Conservation (phyloP, 2,113 vertebrate genomes). For the Lanius collurio region DNA sequence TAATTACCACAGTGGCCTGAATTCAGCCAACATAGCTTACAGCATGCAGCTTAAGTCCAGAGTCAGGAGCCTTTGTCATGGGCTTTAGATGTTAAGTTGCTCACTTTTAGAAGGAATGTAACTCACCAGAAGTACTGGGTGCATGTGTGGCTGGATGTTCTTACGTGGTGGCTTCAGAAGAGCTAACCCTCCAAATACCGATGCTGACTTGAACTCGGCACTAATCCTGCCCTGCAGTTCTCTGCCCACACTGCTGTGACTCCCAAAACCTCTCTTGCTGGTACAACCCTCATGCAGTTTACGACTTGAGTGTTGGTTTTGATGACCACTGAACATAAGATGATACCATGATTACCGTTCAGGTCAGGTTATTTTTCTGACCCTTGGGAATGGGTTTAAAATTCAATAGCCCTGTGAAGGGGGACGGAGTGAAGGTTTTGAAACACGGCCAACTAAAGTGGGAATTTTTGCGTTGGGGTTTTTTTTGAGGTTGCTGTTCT, state of each 20-base stretch:
- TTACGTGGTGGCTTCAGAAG: neutral
- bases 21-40: neutral
- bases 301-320: neutral
- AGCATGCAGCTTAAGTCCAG: neutral
- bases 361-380: neutral
- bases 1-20: neutral
- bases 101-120: neutral
- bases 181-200: neutral
- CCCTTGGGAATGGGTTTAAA: neutral
- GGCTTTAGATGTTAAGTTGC: neutral
- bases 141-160: neutral
- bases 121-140: neutral
- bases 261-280: neutral
- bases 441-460: neutral
- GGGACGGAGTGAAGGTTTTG: neutral
- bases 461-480: neutral
- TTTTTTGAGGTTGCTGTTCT: neutral
- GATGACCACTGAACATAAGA: neutral
- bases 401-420: neutral
- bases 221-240: neutral
- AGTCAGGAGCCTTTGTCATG: neutral
- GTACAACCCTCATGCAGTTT: neutral
- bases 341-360: neutral
- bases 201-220: rapidly evolving
- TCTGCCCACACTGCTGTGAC: neutral